These are phyloP conservation scores for Ochropleura plecta DNA, from an alignment of 2,888 invertebrate genomes.

Conservation along the genomic window DNA sequence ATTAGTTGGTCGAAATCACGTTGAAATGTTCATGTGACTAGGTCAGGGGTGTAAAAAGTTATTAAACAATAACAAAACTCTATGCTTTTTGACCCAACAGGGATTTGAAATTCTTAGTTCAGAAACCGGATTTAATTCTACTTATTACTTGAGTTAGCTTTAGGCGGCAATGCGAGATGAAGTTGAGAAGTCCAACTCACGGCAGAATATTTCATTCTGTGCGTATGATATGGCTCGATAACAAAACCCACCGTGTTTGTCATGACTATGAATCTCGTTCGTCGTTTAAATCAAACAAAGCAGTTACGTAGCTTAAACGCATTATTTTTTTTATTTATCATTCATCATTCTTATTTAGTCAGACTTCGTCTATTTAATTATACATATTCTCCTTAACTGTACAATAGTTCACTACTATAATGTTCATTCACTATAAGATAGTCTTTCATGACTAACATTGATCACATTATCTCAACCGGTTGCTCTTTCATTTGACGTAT, in stretches of 20 bases:
- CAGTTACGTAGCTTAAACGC: background rate
- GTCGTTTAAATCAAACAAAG: slow-evolving; percentile 5
- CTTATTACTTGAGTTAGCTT: background rate
- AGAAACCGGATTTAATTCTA: background rate
- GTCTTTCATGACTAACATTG: background rate
- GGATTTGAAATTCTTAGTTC: background rate
- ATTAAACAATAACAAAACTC: background rate
- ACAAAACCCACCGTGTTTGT: slow-evolving; percentile 52
- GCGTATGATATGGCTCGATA: slow-evolving; percentile 43
- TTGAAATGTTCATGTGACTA: too few species aligned
- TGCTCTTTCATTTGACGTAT: slow-evolving; percentile 59
- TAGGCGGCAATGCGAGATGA: background rate
- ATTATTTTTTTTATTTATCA: background rate
- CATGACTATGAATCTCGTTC: background rate
- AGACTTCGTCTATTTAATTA: slow-evolving; percentile 20
- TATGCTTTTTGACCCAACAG: background rate
- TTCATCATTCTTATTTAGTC: slow-evolving; percentile 22
- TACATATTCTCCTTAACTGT: slow-evolving; percentile 4
- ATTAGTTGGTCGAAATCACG: too few species aligned
- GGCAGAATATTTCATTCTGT: slow-evolving; percentile 37
- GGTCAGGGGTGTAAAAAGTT: background rate
- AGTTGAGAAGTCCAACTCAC: slow-evolving; percentile 38
- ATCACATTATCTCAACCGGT: slow-evolving; percentile 55
- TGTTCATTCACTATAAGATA: slow-evolving; percentile 2
- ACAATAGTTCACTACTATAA: slow-evolving; percentile 9